Evolutionary conservation across 2,888 invertebrate species (phyloP).

Genomic region (Ligdia adustata): DNA sequence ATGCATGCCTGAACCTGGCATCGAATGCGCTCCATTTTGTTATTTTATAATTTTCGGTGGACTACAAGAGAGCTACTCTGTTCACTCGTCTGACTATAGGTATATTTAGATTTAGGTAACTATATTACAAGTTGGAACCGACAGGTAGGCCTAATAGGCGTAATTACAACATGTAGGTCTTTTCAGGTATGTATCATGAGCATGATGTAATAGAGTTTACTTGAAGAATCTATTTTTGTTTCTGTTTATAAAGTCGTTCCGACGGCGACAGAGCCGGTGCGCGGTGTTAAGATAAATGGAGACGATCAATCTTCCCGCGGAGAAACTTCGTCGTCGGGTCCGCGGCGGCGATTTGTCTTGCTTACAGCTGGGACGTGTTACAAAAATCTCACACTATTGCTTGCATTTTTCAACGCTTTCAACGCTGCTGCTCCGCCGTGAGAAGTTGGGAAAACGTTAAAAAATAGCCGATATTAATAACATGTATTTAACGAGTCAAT

Average conservation of each 20-base stretch:
- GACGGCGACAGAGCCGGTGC: no score
- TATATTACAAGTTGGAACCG: no score
- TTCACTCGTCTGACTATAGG: no score
- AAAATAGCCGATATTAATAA: slow-evolving; percentile 26
- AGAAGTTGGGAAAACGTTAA: slow-evolving; percentile 18
- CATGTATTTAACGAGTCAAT: slow-evolving; percentile 5
- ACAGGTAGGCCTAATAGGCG: no score
- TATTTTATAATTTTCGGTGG: no score
- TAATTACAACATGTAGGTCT: no score
- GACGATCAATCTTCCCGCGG: slow-evolving; percentile 45
- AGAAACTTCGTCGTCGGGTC: slow-evolving; percentile 41
- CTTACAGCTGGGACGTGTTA: slow-evolving; percentile 42
- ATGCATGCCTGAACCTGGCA: no score
- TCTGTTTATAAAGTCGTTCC: slow-evolving; percentile 28
- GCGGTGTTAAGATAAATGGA: slow-evolving; percentile 37
- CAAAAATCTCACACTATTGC: slow-evolving; percentile 39
- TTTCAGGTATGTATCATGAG: no score
- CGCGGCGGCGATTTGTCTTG: slow-evolving; percentile 47
- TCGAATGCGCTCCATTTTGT: no score
- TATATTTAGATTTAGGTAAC: no score
- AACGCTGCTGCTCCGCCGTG: slow-evolving; percentile 16
- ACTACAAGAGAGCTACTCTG: no score
- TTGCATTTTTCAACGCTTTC: slow-evolving; percentile 40
- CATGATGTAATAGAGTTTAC: no score
- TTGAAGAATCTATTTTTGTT: slow-evolving; percentile 19